phyloP scores from a whole-genome alignment of 2,113 vertebrate genomes.

The Panthera tigris region DNA sequence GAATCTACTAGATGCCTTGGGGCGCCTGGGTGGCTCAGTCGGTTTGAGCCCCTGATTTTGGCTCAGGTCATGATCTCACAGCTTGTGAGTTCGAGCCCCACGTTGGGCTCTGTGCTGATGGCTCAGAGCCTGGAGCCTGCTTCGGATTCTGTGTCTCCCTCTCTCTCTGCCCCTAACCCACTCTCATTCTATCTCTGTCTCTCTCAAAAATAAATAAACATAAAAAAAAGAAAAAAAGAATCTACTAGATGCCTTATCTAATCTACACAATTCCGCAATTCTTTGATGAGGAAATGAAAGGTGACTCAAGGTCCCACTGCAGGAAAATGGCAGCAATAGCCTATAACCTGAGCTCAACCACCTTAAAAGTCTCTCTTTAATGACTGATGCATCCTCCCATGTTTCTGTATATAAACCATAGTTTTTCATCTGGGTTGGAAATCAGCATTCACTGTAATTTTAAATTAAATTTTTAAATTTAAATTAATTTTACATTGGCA shows the following conservation, averaged over 20 bases:
- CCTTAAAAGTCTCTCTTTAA: not conserved
- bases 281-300: not conserved
- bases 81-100: too few relatives aligned
- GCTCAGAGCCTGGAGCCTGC: too few relatives aligned
- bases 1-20: not conserved
- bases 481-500: not conserved
- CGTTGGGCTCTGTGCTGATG: too few relatives aligned
- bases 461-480: too few relatives aligned
- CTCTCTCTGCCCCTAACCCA: too few relatives aligned
- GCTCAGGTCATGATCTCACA: too few relatives aligned
- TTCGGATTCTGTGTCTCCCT: too few relatives aligned
- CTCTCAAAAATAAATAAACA: too few relatives aligned
- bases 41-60: too few relatives aligned
- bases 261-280: not conserved
- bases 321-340: not conserved
- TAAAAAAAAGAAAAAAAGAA: too few relatives aligned
- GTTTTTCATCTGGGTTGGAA: not conserved
- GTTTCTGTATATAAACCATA: not conserved
- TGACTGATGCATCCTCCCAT: rapidly evolving
- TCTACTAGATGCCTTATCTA: not conserved
- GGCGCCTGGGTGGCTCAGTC: too few relatives aligned
- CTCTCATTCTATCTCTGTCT: too few relatives aligned
- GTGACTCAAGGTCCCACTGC: not conserved
- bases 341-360: not conserved
- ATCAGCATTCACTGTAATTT: not conserved